Conservation (phyloP, 2,113 vertebrate genomes). For the Gymnarchus niloticus region DNA sequence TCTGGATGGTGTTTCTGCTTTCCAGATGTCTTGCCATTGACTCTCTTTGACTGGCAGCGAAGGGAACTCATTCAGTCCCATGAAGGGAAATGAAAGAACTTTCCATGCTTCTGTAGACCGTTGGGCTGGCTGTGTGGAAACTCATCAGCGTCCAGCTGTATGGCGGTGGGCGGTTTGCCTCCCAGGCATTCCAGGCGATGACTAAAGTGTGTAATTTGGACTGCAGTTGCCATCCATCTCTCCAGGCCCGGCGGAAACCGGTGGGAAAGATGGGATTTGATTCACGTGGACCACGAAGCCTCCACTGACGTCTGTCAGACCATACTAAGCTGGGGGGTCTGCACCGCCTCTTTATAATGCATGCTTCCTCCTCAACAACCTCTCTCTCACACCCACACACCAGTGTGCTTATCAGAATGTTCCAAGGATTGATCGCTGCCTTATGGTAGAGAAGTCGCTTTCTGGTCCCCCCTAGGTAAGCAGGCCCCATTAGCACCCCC, state of each 20-base stretch:
- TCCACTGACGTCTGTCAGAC: background rate
- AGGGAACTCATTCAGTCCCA: background rate
- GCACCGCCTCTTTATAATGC: background rate
- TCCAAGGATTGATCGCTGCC: conserved; percentile 21
- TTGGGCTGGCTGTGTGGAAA: background rate
- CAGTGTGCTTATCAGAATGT: conserved; percentile 22
- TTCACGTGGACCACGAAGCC: background rate
- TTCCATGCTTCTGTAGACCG: background rate
- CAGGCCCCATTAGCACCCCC: background rate
- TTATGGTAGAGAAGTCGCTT: conserved; percentile 19
- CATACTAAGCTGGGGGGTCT: background rate
- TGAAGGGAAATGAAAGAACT: background rate
- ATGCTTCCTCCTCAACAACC: background rate
- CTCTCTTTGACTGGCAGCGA: background rate
- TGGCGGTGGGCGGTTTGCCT: background rate
- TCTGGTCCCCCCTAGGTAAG: background rate
- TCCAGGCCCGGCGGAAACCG: background rate
- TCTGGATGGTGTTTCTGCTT: background rate
- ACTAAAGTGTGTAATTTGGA: background rate
- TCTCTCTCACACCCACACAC: too few relatives aligned
- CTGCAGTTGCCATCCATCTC: background rate
- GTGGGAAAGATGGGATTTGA: background rate
- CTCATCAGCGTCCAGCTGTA: background rate
- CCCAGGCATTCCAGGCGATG: background rate
- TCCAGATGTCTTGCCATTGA: background rate